These are phyloP conservation scores for Sycophila sp. DNA, from an alignment of 1,140 invertebrate species.

Conservation along the genomic window DNA sequence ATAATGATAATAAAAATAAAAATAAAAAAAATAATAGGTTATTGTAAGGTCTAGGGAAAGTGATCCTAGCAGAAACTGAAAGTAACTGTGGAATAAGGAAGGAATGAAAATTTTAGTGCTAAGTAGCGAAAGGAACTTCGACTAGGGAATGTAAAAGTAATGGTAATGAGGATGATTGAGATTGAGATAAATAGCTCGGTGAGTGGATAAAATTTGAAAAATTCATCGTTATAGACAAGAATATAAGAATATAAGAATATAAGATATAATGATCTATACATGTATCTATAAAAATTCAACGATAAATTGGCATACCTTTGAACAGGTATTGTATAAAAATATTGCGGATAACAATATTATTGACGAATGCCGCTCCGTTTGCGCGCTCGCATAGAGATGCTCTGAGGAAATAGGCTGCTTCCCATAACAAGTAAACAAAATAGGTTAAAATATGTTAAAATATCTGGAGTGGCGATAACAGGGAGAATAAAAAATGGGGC, in stretches of 20 bases:
- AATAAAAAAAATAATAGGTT: background rate
- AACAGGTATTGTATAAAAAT: conserved; percentile 35
- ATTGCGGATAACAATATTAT: conserved; percentile 29
- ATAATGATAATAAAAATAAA: background rate
- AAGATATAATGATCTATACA: conserved; percentile 34
- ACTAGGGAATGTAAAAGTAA: conserved; percentile 11
- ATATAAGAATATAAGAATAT: conserved; percentile 21
- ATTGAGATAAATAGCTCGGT: background rate
- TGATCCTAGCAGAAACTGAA: background rate
- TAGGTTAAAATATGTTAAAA: no score
- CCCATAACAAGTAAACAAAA: no score
- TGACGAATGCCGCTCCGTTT: background rate
- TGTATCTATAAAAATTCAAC: conserved; percentile 35
- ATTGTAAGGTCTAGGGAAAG: no score
- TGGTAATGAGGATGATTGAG: conserved; percentile 30
- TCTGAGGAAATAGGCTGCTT: no score
- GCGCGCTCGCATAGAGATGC: no score
- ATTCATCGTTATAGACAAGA: conserved; percentile 33
- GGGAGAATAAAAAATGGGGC: no score
- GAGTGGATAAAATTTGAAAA: conserved; percentile 38
- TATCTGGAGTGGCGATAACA: background rate
- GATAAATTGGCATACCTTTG: conserved; percentile 26
- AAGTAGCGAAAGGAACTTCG: background rate
- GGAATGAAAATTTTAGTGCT: background rate
- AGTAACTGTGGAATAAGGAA: no score